A percentile compares a stretch with the other conserved stretches of the same genome.
Conservation (phyloP, 1,140 invertebrate genomes). For the Drosophila orena region DNA sequence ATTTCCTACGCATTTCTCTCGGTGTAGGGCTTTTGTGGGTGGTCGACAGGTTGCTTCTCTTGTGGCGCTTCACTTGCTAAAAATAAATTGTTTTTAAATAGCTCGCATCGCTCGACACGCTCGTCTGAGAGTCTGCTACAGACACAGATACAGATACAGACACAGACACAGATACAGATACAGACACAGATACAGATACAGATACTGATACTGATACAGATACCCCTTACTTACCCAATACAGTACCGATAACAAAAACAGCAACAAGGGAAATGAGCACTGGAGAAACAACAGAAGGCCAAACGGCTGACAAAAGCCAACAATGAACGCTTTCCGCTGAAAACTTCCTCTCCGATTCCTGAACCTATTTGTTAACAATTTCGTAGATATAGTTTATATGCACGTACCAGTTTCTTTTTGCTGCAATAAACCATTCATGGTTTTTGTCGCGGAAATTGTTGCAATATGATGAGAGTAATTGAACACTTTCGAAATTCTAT, state of each 20-base stretch:
- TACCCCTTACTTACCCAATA: slow-evolving; percentile 24
- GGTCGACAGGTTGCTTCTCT: slow-evolving; percentile 65
- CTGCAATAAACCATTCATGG: background rate
- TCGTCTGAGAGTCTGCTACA: slow-evolving; percentile 33
- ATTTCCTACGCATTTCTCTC: background rate
- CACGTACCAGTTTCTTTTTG: background rate
- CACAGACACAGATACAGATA: slow-evolving; percentile 1
- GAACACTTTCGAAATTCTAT: slow-evolving; percentile 9
- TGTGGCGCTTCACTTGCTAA: slow-evolving; percentile 68
- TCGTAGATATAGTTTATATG: slow-evolving; percentile 34
- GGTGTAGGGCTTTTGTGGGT: slow-evolving; percentile 2
- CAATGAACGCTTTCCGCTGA: slow-evolving; percentile 67
- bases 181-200: slow-evolving; percentile 15
- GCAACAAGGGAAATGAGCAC: slow-evolving; percentile 31
- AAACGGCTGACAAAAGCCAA: slow-evolving; percentile 55
- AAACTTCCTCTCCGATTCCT: slow-evolving; percentile 46
- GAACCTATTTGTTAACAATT: slow-evolving; percentile 77
- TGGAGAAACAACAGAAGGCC: slow-evolving; percentile 23
- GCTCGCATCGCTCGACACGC: slow-evolving; percentile 58
- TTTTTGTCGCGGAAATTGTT: slow-evolving; percentile 47
- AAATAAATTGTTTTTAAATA: slow-evolving; percentile 83
- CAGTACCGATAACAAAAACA: background rate
- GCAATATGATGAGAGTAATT: slow-evolving; percentile 47
- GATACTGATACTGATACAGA: slow-evolving; percentile 19
- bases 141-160: slow-evolving; percentile 23